Evolutionary conservation across 2,113 vertebrate genomes (phyloP), one percentile per base, ranked within the genome.

Genomic region (Ammodytes dubius): DNA sequence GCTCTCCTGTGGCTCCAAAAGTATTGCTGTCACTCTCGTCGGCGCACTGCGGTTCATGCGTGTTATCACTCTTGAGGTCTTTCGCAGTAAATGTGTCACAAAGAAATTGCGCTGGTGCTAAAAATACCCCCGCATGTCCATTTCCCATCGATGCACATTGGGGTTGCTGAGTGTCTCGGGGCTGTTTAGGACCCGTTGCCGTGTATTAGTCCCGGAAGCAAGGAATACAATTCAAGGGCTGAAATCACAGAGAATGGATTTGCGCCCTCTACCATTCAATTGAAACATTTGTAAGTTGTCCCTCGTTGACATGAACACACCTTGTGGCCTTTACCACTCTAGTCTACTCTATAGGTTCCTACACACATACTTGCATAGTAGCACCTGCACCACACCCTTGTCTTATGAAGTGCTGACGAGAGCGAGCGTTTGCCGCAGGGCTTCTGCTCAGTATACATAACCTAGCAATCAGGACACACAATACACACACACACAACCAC

Each of bases 51-150:
- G 64, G 83, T 84, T 85, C 70, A 83, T 74, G 80, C 84, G 57
- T 79, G 87, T 88, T 89, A 84, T 91, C 91, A 83, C 87, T 89
- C 85, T 85, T 39, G 77, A 82, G 84, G 87, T 85, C 83, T 83
- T 87, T 65, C 27, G 80, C 91, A 75, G 88, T 92, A 87, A 82
- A 92, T 89, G 85, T 93, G 88, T 92, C 88, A 76, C 74, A 19
- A 70, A 71, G 70, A 90, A 87, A 91, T 77, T 83, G 73, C 77
- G 60, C 70, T 4, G 65, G 78, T 70, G 27, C 87, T 93, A 93
- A 93, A 92, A 94, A 94, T 92, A 91, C 70, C 56, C 74, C 68
- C 1, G 13, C 83, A 70, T 79, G 72, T 78, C 54, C 57, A 58
- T 79, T 77, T 82, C 78, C 50, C 77, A 69, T 73, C 66, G 59